phyloP scores from a whole-genome alignment of 2,888 invertebrate species.

The Venustoraphidia nigricollis region DNA sequence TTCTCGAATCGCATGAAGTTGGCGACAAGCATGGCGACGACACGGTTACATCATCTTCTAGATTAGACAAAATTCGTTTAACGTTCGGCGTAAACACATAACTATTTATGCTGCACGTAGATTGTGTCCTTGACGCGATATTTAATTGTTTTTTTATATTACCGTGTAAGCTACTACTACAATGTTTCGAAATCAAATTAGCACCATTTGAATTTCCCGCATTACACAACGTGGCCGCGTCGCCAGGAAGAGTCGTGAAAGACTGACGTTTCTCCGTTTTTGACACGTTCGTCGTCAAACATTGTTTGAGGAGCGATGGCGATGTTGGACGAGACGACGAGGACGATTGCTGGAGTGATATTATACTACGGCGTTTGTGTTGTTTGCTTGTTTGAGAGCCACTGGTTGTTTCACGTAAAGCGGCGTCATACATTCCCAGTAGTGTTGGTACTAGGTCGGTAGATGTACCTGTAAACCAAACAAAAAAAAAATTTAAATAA shows the following conservation, averaged over 20 bases:
- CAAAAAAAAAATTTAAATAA: background rate
- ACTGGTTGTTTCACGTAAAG: background rate
- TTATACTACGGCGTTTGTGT: background rate
- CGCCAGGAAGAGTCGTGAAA: too few species aligned
- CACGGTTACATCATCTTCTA: background rate
- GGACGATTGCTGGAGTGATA: background rate
- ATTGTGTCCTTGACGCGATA: too few species aligned
- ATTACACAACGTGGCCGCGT: too few species aligned
- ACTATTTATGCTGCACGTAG: too few species aligned
- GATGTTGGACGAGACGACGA: background rate
- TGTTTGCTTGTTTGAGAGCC: background rate
- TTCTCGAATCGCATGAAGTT: too few species aligned
- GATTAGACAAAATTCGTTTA: constrained; percentile 3
- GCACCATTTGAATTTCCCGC: too few species aligned
- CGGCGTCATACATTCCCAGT: constrained; percentile 2
- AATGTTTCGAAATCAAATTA: too few species aligned
- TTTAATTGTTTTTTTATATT: too few species aligned
- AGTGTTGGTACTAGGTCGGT: constrained; percentile 2
- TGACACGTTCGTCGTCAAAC: background rate
- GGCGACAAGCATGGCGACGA: too few species aligned
- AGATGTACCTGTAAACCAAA: constrained; percentile 1
- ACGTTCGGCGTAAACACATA: constrained; percentile 1
- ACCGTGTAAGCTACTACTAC: too few species aligned
- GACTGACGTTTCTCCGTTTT: too few species aligned
- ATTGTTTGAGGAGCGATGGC: constrained; percentile 1